A percentile compares a stretch with the other conserved stretches of the same genome.
phyloP scores from a whole-genome alignment of 2,797 vertebrate genomes.

The Channa striata region DNA sequence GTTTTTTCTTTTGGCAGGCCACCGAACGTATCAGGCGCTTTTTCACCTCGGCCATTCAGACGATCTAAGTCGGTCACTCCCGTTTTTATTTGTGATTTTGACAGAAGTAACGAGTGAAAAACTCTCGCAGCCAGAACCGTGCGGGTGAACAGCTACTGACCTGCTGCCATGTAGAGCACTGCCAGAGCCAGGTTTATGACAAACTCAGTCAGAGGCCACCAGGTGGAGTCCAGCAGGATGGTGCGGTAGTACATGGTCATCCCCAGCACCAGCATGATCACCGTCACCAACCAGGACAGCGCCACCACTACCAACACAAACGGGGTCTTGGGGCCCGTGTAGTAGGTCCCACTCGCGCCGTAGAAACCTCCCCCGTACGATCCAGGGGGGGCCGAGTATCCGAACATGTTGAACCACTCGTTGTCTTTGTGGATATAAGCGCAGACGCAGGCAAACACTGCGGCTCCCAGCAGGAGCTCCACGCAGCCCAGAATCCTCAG shows the following conservation, averaged over 20 bases:
- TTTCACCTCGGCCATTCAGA: no score
- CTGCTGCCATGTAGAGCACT: constrained; percentile 90
- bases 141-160: constrained; percentile 52
- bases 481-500: constrained; percentile 91
- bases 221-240: constrained; percentile 94
- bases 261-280: constrained; percentile 92
- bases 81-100: no score
- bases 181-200: constrained; percentile 92
- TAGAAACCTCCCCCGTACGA: constrained; percentile 76
- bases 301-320: constrained; percentile 93
- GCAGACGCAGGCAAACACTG: constrained; percentile 95
- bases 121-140: no score
- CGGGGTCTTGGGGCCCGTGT: constrained; percentile 93
- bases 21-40: no score
- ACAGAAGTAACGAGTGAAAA: no score
- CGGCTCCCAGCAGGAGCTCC: constrained; percentile 93
- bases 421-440: constrained; percentile 98
- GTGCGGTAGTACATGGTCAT: constrained; percentile 99
- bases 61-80: no score
- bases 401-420: constrained; percentile 96
- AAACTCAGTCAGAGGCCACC: constrained; percentile 98
- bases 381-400: constrained; percentile 88
- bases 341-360: constrained; percentile 85
- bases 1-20: no score
- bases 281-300: constrained; percentile 91